Percentiles rank a stretch among this genome's conserved stretches.
These are phyloP conservation scores for Pituophis catenifer DNA, from an alignment of 2,113 vertebrate species.

Conservation along the genomic window DNA sequence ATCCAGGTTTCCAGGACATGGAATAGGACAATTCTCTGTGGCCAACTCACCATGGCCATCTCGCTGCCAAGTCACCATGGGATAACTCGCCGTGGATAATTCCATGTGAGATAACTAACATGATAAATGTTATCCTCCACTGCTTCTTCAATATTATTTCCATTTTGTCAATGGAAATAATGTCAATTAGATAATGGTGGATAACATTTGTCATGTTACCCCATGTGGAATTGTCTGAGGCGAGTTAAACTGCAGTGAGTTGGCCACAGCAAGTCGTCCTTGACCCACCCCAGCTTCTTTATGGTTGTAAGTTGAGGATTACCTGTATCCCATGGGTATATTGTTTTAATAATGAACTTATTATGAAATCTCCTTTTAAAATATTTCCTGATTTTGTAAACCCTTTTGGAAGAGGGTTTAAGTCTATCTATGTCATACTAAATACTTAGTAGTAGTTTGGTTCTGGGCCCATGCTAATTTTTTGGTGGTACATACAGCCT, in stretches of 20 bases:
- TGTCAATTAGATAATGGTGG: not conserved
- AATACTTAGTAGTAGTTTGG: not conserved
- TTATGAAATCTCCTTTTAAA: not conserved
- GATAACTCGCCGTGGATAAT: fast-evolving
- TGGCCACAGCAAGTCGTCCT: not conserved
- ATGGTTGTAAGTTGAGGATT: not conserved
- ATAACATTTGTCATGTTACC: not conserved
- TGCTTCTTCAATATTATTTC: not conserved
- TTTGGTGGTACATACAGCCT: not conserved
- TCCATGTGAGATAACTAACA: not conserved
- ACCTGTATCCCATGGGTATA: not conserved
- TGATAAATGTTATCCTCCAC: not conserved
- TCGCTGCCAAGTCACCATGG: not conserved
- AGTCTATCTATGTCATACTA: not conserved
- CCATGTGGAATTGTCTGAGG: not conserved
- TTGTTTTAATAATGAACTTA: not conserved
- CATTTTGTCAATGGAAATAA: not conserved
- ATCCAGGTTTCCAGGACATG: not conserved
- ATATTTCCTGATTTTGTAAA: not conserved
- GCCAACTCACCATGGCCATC: no score
- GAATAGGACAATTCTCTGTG: not conserved
- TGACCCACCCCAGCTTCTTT: not conserved
- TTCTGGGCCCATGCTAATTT: not conserved
- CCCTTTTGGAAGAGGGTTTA: not conserved
- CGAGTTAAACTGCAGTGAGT: no score